phyloP scores from a whole-genome alignment of 2,113 vertebrate genomes.

The Phylloscopus whistleri region DNA sequence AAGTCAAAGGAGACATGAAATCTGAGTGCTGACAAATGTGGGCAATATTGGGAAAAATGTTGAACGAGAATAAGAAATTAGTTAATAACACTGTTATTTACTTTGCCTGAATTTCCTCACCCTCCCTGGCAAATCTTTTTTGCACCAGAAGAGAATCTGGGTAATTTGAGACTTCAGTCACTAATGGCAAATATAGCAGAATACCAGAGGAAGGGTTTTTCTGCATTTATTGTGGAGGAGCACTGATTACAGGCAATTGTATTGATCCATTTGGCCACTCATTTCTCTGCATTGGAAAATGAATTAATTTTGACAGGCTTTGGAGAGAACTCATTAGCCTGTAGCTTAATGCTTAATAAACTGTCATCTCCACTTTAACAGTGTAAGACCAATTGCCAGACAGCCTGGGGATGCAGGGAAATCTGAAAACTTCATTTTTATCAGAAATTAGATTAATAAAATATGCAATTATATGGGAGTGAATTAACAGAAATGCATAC shows the following conservation, averaged over 20 bases:
- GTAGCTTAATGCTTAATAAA: slow-evolving; percentile 35
- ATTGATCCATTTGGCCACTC: slow-evolving; percentile 13
- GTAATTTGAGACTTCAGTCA: not conserved
- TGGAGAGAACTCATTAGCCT: slow-evolving; percentile 36
- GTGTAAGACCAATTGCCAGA: not conserved
- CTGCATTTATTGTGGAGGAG: not conserved
- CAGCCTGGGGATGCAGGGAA: not conserved
- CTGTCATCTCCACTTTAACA: slow-evolving; percentile 10
- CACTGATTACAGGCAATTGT: not conserved
- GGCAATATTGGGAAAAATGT: not conserved
- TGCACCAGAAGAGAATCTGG: not conserved
- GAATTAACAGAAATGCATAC: not conserved
- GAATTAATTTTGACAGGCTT: slow-evolving; percentile 51
- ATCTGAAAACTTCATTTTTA: not conserved
- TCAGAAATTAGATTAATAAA: not conserved
- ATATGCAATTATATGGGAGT: not conserved
- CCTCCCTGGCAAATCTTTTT: not conserved
- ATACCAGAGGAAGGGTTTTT: not conserved
- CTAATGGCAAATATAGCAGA: not conserved
- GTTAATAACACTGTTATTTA: slow-evolving; percentile 11
- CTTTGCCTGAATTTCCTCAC: slow-evolving; percentile 19
- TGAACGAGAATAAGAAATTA: not conserved
- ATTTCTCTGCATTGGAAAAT: not conserved
- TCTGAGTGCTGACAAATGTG: slow-evolving; percentile 16
- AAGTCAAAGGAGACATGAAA: slow-evolving; percentile 33